Percentiles rank a stretch among this genome's conserved stretches.
These are phyloP conservation scores for Hirtodrosophila duncani DNA, from an alignment of 2,888 invertebrate genomes.

Conservation along the genomic window DNA sequence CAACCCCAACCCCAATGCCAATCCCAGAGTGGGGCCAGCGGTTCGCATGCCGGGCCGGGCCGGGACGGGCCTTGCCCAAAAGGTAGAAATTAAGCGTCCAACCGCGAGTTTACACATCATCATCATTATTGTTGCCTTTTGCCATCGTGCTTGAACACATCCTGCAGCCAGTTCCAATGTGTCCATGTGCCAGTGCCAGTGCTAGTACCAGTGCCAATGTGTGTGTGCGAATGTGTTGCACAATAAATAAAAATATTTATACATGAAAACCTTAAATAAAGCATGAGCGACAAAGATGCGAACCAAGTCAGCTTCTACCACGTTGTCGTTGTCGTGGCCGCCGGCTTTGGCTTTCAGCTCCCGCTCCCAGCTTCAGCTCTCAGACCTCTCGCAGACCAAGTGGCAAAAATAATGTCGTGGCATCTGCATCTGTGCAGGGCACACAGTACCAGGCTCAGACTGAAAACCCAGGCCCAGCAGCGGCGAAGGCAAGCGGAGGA, in stretches of 20 bases:
- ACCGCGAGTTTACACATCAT: slow-evolving; percentile 72
- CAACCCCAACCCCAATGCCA: slow-evolving; percentile 3
- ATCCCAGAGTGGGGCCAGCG: background rate
- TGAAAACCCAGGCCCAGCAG: slow-evolving; percentile 12
- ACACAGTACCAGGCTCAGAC: slow-evolving; percentile 26
- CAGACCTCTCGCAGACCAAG: slow-evolving; percentile 60
- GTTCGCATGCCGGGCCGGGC: slow-evolving; percentile 39
- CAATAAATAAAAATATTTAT: slow-evolving; percentile 73
- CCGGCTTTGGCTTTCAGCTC: slow-evolving; percentile 9
- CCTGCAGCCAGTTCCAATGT: slow-evolving; percentile 2
- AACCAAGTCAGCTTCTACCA: slow-evolving; percentile 44
- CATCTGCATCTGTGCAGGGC: slow-evolving; percentile 66
- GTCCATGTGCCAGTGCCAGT: slow-evolving; percentile 12
- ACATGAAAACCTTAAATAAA: slow-evolving; percentile 73
- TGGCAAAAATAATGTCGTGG: slow-evolving; percentile 72
- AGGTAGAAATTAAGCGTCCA: slow-evolving; percentile 69
- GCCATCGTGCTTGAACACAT: slow-evolving; percentile 24
- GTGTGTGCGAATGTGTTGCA: slow-evolving; percentile 71
- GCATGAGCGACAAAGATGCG: slow-evolving; percentile 73
- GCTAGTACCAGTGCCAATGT: slow-evolving; percentile 30
- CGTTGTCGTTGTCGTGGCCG: slow-evolving; percentile 14
- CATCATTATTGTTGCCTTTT: slow-evolving; percentile 67
- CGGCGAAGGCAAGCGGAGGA: no score
- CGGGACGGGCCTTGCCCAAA: slow-evolving; percentile 65
- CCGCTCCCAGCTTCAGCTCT: slow-evolving; percentile 35